Base-by-base conservation (phyloP, 2,888 invertebrate species). In the Andricus quercusramuli region DNA sequence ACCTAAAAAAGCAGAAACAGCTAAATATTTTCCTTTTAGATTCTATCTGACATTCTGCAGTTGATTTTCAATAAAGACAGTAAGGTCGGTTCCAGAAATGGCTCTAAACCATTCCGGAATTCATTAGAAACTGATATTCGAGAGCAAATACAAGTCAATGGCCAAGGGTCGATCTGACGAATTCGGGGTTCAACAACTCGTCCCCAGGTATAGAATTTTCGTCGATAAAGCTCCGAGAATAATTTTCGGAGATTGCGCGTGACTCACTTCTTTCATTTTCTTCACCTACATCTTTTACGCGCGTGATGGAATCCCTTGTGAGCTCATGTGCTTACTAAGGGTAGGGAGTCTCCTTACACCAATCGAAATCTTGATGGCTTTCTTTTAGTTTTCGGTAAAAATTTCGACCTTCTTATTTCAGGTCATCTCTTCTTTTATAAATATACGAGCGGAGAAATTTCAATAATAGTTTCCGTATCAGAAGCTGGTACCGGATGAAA, bases 201-300 rank as follows among this genome's bases (percentile, higher is more conserved):
- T 51, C 51, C 70, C 70, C 62, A 62, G 62, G 25, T 62, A 62
- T 51, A 70, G 70, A 70, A 70, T 70, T 15, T 20, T 70, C 20
- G 64, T 77, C 77, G 64, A 62, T 65, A 65, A 77, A 77, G 62
- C 62, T 77, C 64, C 65, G 64, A 44, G 77, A 77, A 77, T 77
- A 77, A 77, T 77, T 77, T 77, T 77, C 77, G 44, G 62, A 77
- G 77, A 77, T 64, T 77, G 64, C 77, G 64, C 62, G 64, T 29
- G 77, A 70, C 47, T 62, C 77, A 44, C 64, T 41, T 65, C 32
- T 20, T 25, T 37, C 37, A 70, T 2, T 44, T n/a, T 70, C 65
- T 78, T 78, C 65, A 29, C 47, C 77, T 47, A 78, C 29, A 78
- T 78, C 51, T 78, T 66, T 64, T 29, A 47, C 65, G 13, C 32